phyloP scores from a whole-genome alignment of 2,888 invertebrate genomes.

The Xestia sexstrigata region DNA sequence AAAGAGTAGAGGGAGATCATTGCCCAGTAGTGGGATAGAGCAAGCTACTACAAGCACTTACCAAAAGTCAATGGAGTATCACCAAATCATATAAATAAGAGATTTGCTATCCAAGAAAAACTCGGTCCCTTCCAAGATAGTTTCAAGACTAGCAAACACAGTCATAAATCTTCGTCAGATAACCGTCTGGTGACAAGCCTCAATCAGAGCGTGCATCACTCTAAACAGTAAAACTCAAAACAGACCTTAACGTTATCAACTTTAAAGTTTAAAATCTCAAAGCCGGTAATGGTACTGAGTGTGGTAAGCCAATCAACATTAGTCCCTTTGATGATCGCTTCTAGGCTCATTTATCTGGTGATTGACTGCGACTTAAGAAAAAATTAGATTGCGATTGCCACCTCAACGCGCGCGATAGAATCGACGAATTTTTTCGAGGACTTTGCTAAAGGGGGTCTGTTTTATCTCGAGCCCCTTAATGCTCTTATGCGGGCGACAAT shows the following conservation, averaged over 20 bases:
- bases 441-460: constrained; percentile 88
- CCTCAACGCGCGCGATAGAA: constrained; percentile 85
- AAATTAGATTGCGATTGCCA: constrained; percentile 90
- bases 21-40: neutral
- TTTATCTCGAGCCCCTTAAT: constrained; percentile 89
- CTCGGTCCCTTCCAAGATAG: constrained; percentile 26
- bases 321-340: constrained; percentile 84
- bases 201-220: constrained; percentile 66
- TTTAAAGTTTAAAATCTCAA: constrained; percentile 66
- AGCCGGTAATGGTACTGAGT: constrained; percentile 51
- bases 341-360: constrained; percentile 88
- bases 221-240: constrained; percentile 45
- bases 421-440: constrained; percentile 85
- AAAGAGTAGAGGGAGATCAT: neutral
- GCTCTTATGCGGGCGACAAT: constrained; percentile 89
- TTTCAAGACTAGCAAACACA: constrained; percentile 62
- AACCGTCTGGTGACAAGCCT: constrained; percentile 76
- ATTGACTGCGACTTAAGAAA: constrained; percentile 87
- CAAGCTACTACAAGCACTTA: neutral
- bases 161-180: constrained; percentile 86
- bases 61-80: neutral
- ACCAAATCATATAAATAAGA: neutral
- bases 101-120: constrained; percentile 4
- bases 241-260: constrained; percentile 58
- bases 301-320: constrained; percentile 87